phyloP scores from a whole-genome alignment of 2,888 invertebrate species.

The Pocota personata region DNA sequence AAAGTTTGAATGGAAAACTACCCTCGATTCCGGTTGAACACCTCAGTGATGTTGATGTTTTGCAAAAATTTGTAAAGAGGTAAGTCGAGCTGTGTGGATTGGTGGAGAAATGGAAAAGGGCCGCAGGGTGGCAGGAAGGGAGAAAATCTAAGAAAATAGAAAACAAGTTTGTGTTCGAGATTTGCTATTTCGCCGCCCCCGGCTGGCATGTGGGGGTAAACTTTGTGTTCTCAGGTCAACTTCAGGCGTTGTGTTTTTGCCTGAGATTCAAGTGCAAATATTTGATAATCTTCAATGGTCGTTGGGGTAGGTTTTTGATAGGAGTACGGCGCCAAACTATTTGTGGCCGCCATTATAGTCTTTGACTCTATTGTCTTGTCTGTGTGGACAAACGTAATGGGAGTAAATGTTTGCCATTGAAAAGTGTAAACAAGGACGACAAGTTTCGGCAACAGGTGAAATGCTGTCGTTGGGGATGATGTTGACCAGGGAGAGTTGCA shows the following conservation, averaged over 20 bases:
- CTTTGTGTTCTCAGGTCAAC: conserved; percentile 56
- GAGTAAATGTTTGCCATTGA: conserved; percentile 56
- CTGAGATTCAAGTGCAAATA: conserved; percentile 64
- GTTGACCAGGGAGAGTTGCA: conserved; percentile 3
- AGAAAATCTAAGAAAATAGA: not conserved
- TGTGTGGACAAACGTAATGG: conserved; percentile 46
- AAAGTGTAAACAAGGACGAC: conserved; percentile 51
- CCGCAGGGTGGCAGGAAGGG: conserved; percentile 79
- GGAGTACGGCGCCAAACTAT: conserved; percentile 41
- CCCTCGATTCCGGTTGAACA: conserved; percentile 82
- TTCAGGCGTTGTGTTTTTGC: conserved; percentile 50
- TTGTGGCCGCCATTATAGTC: conserved; percentile 62
- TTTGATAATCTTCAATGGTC: conserved; percentile 44
- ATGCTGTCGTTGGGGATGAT: not conserved
- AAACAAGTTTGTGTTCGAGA: conserved; percentile 47
- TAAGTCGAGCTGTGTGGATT: conserved; percentile 74
- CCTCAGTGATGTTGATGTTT: conserved; percentile 86
- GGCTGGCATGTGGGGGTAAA: conserved; percentile 14
- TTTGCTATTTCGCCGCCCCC: conserved; percentile 5
- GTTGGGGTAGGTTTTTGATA: not conserved
- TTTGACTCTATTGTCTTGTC: conserved; percentile 59
- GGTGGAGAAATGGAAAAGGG: conserved; percentile 3
- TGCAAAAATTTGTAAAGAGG: conserved; percentile 93
- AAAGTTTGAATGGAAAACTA: conserved; percentile 78
- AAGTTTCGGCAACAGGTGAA: conserved; percentile 57